Conservation (phyloP, 2,888 invertebrate species). For the Scaptomyza polygonia region DNA sequence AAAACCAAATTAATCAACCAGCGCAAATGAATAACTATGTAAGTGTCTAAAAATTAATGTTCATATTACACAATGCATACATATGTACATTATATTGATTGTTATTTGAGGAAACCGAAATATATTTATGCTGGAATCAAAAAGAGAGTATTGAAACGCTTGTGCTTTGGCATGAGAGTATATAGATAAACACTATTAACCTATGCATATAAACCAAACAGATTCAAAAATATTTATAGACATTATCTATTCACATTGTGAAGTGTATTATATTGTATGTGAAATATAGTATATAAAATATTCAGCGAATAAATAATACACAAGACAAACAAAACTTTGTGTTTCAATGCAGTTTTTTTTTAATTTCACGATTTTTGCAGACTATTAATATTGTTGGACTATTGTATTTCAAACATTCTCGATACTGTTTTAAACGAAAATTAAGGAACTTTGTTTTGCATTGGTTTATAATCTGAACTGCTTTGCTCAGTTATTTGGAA, state of each 20-base stretch:
- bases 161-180: slow-evolving; percentile 6
- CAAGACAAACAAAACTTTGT: slow-evolving; percentile 4
- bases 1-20: background rate
- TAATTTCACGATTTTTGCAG: background rate
- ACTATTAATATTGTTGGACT: too few relatives aligned
- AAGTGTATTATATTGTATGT: slow-evolving; percentile 59
- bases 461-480: slow-evolving; percentile 11
- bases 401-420: too few relatives aligned
- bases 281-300: slow-evolving; percentile 50
- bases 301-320: slow-evolving; percentile 63
- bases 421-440: too few relatives aligned
- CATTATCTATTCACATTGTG: slow-evolving; percentile 34
- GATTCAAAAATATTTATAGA: slow-evolving; percentile 31
- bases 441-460: background rate
- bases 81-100: slow-evolving; percentile 37
- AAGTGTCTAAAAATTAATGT: slow-evolving; percentile 12
- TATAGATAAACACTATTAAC: background rate
- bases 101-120: slow-evolving; percentile 13
- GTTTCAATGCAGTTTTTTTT: background rate
- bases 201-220: slow-evolving; percentile 18
- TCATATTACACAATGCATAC: slow-evolving; percentile 4
- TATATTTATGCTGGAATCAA: background rate
- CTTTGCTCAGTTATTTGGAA: slow-evolving; percentile 4
- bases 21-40: slow-evolving; percentile 4
- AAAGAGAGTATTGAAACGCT: background rate